Conservation (phyloP, 2,797 vertebrate genomes). For the Nasua narica region DNA sequence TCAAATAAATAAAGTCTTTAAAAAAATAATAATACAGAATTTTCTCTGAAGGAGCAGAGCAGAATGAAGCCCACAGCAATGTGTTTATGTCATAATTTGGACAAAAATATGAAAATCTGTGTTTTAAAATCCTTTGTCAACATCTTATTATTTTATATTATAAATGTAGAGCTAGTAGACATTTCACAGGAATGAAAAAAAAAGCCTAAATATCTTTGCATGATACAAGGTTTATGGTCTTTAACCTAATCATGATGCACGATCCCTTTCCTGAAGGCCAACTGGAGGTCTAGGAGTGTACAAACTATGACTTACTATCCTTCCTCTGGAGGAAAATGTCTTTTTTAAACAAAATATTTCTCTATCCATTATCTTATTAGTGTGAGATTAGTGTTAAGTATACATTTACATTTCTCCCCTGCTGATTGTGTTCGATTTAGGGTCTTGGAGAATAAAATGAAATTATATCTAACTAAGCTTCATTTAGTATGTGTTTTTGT, state of each 20-base stretch:
- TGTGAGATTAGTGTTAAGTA: neutral
- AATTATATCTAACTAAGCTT: neutral
- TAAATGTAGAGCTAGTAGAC: slow-evolving; percentile 48
- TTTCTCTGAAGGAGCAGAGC: neutral
- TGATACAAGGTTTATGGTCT: slow-evolving; percentile 58
- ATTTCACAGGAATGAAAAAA: slow-evolving; percentile 4
- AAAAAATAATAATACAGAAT: neutral
- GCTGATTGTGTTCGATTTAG: neutral
- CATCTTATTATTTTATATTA: slow-evolving; percentile 49
- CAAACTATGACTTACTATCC: slow-evolving; percentile 67
- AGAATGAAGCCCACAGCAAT: neutral
- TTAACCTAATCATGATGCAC: slow-evolving; percentile 59
- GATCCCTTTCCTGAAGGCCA: slow-evolving; percentile 51
- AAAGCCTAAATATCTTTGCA: slow-evolving; percentile 65
- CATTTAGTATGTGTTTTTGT: neutral
- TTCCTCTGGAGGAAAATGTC: slow-evolving; percentile 66
- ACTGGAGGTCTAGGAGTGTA: slow-evolving; percentile 30
- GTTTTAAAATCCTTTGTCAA: slow-evolving; percentile 47
- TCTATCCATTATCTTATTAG: neutral
- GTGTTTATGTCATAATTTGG: neutral
- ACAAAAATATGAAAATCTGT: neutral
- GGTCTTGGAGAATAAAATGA: neutral
- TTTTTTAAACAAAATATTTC: slow-evolving; percentile 67
- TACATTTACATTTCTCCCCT: neutral
- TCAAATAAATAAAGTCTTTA: no score